Evolutionary conservation across 2,797 vertebrate species (phyloP).

Genomic region (Bovichtus variegatus): DNA sequence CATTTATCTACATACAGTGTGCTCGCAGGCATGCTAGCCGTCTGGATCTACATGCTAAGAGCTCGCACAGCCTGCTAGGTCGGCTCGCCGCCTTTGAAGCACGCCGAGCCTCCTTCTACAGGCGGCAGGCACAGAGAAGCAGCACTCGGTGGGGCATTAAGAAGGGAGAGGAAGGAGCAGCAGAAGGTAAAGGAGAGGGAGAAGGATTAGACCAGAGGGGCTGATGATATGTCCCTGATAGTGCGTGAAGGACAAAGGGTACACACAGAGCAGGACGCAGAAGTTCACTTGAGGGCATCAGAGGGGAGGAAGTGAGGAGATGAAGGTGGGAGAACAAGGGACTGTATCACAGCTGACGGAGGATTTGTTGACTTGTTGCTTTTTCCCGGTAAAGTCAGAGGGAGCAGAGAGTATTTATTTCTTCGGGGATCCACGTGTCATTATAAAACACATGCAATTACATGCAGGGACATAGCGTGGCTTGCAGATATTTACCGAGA

Average conservation of each 20-base stretch:
- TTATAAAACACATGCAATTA: neutral
- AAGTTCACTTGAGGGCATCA: conserved; percentile 7
- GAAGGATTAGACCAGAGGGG: conserved; percentile 17
- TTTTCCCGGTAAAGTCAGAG: conserved; percentile 1
- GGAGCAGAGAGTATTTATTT: neutral
- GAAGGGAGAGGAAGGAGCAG: conserved; percentile 20
- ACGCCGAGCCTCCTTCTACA: conserved; percentile 20
- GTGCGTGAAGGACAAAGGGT: neutral
- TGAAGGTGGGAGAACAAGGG: neutral
- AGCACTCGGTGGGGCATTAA: neutral
- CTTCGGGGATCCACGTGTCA: neutral
- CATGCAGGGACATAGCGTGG: neutral
- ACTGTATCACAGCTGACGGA: neutral
- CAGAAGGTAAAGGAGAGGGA: conserved; percentile 16
- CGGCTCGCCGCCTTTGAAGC: conserved; percentile 17
- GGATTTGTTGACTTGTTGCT: neutral
- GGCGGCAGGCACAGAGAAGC: conserved; percentile 4
- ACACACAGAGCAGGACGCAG: conserved; percentile 4
- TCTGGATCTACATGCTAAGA: neutral
- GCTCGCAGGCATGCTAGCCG: neutral
- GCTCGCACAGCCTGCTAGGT: conserved; percentile 6
- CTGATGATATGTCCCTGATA: neutral
- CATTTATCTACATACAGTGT: neutral
- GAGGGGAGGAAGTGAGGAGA: neutral
- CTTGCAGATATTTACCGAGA: conserved; percentile 89